A percentile compares a stretch with the other conserved stretches of the same genome.
Evolutionary conservation across 2,113 vertebrate genomes (phyloP).

Genomic region (Kobus ellipsiprymnus): DNA sequence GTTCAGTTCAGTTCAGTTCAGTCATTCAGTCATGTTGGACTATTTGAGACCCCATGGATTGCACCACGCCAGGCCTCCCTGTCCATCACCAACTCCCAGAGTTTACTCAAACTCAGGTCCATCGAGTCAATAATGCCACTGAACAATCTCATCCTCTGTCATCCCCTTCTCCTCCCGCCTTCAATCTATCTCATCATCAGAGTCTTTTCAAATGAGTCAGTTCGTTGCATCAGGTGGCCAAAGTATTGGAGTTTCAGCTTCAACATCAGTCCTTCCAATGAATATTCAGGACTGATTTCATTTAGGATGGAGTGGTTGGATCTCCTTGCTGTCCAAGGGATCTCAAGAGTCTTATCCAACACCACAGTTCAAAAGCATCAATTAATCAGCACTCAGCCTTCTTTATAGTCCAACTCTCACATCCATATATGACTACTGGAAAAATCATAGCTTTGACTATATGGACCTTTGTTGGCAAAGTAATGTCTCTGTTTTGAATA

Average conservation of each 20-base stretch:
- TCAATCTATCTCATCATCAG: not conserved
- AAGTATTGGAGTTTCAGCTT: not conserved
- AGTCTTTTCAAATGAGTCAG: not conserved
- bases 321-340: not conserved
- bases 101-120: not conserved
- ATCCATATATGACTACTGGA: not conserved
- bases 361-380: not conserved
- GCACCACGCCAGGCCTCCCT: rapidly evolving
- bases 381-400: not conserved
- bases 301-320: not conserved
- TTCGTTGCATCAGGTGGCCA: rapidly evolving
- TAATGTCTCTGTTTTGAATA: not conserved
- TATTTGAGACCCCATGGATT: not conserved
- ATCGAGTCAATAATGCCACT: not conserved
- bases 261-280: not conserved
- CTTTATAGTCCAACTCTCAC: not conserved
- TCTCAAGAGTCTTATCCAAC: not conserved
- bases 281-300: not conserved
- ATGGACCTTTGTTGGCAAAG: not conserved
- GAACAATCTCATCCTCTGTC: not conserved
- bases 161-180: not conserved
- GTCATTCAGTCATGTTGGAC: rapidly evolving
- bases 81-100: not conserved
- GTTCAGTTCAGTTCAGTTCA: not conserved
- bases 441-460: not conserved